Percentiles rank a stretch among this genome's conserved stretches.
Evolutionary conservation across 2,888 invertebrate genomes (phyloP).

Genomic region (Synergus japonicus): DNA sequence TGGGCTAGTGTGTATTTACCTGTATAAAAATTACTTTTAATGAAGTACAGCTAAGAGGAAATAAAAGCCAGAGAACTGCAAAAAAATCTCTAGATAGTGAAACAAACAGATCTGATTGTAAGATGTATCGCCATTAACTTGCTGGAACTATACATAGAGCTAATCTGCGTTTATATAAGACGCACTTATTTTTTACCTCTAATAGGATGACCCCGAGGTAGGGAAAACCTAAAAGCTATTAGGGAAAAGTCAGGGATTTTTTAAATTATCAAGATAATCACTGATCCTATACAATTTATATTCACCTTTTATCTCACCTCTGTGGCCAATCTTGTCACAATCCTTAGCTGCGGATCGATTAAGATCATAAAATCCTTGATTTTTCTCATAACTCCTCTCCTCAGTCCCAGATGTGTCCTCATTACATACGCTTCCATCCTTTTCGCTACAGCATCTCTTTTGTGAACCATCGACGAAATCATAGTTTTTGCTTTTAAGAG

Average conservation of each 20-base stretch:
- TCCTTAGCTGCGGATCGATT: slow-evolving; percentile 72
- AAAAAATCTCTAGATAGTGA: background rate
- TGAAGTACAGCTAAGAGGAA: background rate
- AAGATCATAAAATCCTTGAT: slow-evolving; percentile 56
- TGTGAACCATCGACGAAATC: slow-evolving; percentile 45
- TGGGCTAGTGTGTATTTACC: slow-evolving; percentile 10
- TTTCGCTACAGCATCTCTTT: slow-evolving; percentile 41
- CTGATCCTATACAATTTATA: background rate
- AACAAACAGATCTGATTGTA: background rate
- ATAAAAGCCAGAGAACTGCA: background rate
- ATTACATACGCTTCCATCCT: slow-evolving; percentile 41
- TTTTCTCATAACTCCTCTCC: slow-evolving; percentile 57
- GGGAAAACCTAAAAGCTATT: too few species aligned
- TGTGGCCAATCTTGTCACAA: slow-evolving; percentile 8
- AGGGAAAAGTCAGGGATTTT: too few species aligned
- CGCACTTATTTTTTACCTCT: too few species aligned
- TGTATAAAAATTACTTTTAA: background rate
- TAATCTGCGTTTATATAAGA: background rate
- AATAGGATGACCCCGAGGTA: too few species aligned
- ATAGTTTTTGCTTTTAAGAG: slow-evolving; percentile 48
- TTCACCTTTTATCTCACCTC: slow-evolving; percentile 5
- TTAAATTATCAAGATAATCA: background rate
- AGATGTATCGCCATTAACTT: background rate
- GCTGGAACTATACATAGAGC: background rate
- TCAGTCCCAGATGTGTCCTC: slow-evolving; percentile 44